These are phyloP conservation scores for Corydoras maculifer DNA, from an alignment of 2,113 vertebrate species.

Conservation along the genomic window DNA sequence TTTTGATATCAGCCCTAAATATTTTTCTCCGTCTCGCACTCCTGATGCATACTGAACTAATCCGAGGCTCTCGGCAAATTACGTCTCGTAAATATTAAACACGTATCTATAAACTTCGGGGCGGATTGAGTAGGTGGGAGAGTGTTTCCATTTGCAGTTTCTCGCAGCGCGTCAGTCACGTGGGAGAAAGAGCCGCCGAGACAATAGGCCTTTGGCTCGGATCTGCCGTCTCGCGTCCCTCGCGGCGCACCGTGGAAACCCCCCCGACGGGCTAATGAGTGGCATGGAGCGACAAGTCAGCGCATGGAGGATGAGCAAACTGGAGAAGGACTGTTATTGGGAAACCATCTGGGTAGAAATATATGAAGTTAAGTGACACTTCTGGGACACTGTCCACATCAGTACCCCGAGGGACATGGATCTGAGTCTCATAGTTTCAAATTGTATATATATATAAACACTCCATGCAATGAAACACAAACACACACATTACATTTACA, in stretches of 20 bases:
- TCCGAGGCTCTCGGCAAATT: slow-evolving; percentile 40
- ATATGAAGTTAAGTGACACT: too few relatives aligned
- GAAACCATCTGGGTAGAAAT: too few relatives aligned
- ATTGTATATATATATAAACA: too few relatives aligned
- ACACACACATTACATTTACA: too few relatives aligned
- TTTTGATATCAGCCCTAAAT: slow-evolving; percentile 41
- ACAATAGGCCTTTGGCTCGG: slow-evolving; percentile 15
- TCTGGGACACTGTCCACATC: too few relatives aligned
- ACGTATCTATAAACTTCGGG: slow-evolving; percentile 30
- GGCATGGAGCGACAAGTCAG: background rate
- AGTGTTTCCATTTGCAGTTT: slow-evolving; percentile 23
- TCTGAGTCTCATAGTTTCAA: too few relatives aligned
- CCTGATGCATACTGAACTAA: slow-evolving; percentile 35
- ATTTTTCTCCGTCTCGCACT: slow-evolving; percentile 6
- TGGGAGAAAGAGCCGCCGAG: background rate
- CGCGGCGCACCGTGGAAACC: background rate
- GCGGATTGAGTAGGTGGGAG: slow-evolving; percentile 27
- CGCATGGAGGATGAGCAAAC: background rate
- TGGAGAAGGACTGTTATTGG: background rate
- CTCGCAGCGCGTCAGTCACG: slow-evolving; percentile 26
- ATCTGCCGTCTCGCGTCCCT: slow-evolving; percentile 17
- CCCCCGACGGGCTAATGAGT: slow-evolving; percentile 18
- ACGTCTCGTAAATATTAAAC: slow-evolving; percentile 41
- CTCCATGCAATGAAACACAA: too few relatives aligned
- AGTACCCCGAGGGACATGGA: too few relatives aligned